phyloP scores from a whole-genome alignment of 2,888 invertebrate genomes.

The Nemapogon koenigi region DNA sequence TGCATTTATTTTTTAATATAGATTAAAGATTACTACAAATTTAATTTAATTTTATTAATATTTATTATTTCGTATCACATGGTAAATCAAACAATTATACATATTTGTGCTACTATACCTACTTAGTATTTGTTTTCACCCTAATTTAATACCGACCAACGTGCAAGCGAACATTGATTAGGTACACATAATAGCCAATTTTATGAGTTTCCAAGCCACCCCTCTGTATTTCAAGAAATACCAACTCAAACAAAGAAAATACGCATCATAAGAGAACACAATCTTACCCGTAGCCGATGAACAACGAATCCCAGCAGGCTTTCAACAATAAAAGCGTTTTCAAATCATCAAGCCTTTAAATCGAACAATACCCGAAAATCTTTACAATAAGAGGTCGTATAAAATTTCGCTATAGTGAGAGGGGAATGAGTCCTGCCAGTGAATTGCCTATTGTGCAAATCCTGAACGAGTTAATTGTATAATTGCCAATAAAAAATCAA shows the following conservation, averaged over 20 bases:
- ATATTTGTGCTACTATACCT: too few relatives aligned
- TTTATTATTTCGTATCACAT: too few relatives aligned
- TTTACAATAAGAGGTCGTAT: constrained; percentile 35
- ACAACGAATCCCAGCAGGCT: constrained; percentile 4
- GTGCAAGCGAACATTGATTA: too few relatives aligned
- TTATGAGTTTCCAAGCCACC: not conserved
- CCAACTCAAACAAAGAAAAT: not conserved
- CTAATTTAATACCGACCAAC: too few relatives aligned
- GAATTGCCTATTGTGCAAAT: constrained; percentile 37
- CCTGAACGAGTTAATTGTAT: constrained; percentile 57
- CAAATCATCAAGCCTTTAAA: constrained; percentile 8
- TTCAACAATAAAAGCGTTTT: constrained; percentile 7
- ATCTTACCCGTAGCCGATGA: constrained; percentile 6
- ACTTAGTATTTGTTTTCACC: too few relatives aligned
- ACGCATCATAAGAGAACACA: not conserved
- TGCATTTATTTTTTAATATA: too few relatives aligned
- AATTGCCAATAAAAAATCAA: constrained; percentile 61
- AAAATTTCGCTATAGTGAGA: constrained; percentile 41
- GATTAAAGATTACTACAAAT: too few relatives aligned
- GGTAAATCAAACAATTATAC: too few relatives aligned
- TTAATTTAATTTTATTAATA: too few relatives aligned
- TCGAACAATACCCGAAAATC: constrained; percentile 7
- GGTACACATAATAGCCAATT: constrained; percentile 1
- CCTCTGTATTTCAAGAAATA: too few relatives aligned
- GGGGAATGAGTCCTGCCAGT: constrained; percentile 24